These are phyloP conservation scores for Centropristis striata DNA, from an alignment of 2,113 vertebrate species.

Conservation along the genomic window DNA sequence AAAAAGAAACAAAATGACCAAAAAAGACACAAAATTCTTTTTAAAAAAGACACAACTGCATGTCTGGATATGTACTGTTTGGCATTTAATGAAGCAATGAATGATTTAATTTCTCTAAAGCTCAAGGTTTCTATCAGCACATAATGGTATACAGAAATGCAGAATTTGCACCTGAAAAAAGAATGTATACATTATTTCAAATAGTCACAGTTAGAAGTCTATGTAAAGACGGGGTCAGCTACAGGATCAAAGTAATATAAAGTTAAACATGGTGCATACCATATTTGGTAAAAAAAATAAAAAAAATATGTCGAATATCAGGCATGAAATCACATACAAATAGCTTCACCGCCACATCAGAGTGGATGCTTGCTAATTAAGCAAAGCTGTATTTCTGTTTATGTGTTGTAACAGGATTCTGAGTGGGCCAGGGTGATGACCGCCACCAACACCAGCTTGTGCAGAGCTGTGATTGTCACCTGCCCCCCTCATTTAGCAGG, in stretches of 20 bases:
- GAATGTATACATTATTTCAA: neutral
- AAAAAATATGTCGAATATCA: neutral
- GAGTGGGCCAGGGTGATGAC: constrained; percentile 79
- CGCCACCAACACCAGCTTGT: constrained; percentile 60
- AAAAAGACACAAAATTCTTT: too few species aligned
- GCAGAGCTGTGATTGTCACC: constrained; percentile 82
- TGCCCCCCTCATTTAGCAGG: constrained; percentile 86
- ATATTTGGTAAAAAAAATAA: neutral
- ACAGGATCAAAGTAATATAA: neutral
- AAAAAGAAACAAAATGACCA: too few species aligned
- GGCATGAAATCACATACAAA: neutral
- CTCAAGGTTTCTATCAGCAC: neutral
- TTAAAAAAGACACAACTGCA: neutral
- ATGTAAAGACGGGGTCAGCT: neutral
- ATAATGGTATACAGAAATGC: neutral
- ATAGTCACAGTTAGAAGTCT: neutral
- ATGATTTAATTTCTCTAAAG: neutral
- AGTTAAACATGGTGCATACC: neutral
- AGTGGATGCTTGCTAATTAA: constrained; percentile 1
- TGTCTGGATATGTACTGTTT: neutral
- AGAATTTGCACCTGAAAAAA: neutral
- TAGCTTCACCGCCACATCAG: neutral
- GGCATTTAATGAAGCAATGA: neutral
- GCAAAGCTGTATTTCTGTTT: constrained; percentile 43
- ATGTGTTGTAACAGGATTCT: constrained; percentile 66